These are phyloP conservation scores for Takifugu bimaculatus DNA, from an alignment of 2,113 vertebrate genomes.

Conservation along the genomic window DNA sequence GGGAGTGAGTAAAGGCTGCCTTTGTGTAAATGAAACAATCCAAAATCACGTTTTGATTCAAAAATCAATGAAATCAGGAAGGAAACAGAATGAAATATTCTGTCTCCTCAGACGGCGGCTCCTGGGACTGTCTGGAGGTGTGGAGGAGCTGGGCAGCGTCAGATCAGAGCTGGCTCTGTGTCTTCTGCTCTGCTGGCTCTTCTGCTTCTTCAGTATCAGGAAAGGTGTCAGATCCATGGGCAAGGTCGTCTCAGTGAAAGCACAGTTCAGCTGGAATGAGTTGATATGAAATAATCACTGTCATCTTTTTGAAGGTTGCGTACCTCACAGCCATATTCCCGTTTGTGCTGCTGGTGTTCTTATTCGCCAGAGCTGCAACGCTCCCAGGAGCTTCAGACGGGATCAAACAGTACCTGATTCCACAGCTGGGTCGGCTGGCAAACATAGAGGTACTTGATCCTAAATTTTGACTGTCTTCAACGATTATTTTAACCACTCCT, in stretches of 20 bases:
- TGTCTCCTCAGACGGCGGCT: constrained; percentile 74
- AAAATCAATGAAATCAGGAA: neutral
- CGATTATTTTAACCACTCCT: too few relatives aligned
- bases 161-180: constrained; percentile 86
- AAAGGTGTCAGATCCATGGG: constrained; percentile 87
- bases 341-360: constrained; percentile 59
- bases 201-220: constrained; percentile 91
- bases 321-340: constrained; percentile 69
- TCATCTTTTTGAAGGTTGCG: constrained; percentile 48
- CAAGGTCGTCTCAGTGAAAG: constrained; percentile 70
- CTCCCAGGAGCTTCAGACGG: constrained; percentile 66
- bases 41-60: too few relatives aligned
- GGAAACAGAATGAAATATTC: constrained; percentile 40
- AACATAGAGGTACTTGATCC: constrained; percentile 44
- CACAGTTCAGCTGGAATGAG: too few relatives aligned
- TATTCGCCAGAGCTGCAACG: constrained; percentile 63
- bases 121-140: constrained; percentile 79
- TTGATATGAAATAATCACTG: too few relatives aligned
- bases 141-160: constrained; percentile 83
- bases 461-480: too few relatives aligned
- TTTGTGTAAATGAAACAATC: neutral
- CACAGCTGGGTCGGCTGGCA: constrained; percentile 45
- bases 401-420: constrained; percentile 64
- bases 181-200: constrained; percentile 81
- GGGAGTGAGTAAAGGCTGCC: constrained; percentile 50